Conservation (phyloP, 64 coral and sea anemone species). For the Cladopsammia gracilis region DNA sequence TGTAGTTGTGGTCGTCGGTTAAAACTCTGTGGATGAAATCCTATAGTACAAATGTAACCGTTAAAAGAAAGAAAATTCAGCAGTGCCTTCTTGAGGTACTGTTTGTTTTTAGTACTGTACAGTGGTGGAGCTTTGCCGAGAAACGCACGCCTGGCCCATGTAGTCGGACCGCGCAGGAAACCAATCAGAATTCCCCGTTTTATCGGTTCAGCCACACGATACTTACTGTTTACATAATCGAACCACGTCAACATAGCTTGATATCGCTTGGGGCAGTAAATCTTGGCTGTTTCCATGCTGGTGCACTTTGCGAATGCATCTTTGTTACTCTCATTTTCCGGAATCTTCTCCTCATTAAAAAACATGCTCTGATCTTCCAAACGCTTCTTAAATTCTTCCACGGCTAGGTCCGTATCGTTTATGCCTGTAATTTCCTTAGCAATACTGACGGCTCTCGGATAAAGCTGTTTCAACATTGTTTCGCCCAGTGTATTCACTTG, state of each 20-base stretch:
- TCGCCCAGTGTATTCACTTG: slow-evolving; percentile 76
- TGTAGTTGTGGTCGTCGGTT: no score
- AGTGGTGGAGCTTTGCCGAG: no score
- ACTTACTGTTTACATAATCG: slow-evolving; percentile 75
- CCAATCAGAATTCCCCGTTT: no score
- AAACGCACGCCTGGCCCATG: no score
- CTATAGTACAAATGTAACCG: no score
- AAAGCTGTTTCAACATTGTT: slow-evolving; percentile 84
- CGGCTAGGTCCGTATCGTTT: slow-evolving; percentile 49
- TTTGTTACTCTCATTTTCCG: slow-evolving; percentile 85
- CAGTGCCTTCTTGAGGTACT: no score
- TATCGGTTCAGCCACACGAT: neutral
- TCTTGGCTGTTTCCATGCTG: slow-evolving; percentile 71
- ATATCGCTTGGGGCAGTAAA: slow-evolving; percentile 85
- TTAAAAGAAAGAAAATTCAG: no score
- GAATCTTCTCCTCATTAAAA: slow-evolving; percentile 89
- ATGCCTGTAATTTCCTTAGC: slow-evolving; percentile 76
- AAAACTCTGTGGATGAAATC: no score
- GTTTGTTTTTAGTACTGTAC: no score
- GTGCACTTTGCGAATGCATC: slow-evolving; percentile 81
- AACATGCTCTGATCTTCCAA: slow-evolving; percentile 87
- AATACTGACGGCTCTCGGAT: slow-evolving; percentile 79
- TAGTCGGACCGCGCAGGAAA: no score
- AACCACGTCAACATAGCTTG: slow-evolving; percentile 94
- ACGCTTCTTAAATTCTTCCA: slow-evolving; percentile 77